Evolutionary conservation across 2,113 vertebrate species (phyloP).

Genomic region (Leptosomus discolor): DNA sequence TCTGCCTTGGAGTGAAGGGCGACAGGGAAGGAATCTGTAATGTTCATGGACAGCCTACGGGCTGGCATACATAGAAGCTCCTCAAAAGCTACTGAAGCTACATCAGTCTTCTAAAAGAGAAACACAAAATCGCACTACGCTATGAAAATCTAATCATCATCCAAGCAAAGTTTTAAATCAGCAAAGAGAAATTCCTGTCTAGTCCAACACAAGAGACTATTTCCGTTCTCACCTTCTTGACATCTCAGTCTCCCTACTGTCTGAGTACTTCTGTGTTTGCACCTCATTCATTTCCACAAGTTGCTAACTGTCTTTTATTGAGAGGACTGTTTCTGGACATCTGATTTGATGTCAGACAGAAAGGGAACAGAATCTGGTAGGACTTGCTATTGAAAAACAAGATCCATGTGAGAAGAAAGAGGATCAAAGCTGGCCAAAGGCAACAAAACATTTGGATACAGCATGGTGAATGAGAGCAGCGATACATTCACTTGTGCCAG

Average conservation of each 20-base stretch:
- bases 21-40: neutral
- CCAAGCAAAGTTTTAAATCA: neutral
- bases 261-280: neutral
- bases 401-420: neutral
- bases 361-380: accelerated
- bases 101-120: neutral
- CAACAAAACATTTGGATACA: neutral
- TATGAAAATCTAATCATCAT: neutral
- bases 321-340: neutral
- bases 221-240: neutral
- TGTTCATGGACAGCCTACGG: neutral
- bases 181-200: neutral
- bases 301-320: neutral
- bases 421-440: neutral
- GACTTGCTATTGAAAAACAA: neutral
- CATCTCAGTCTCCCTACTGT: neutral
- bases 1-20: accelerated
- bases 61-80: neutral
- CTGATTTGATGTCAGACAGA: neutral
- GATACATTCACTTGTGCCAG: neutral
- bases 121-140: neutral
- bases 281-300: neutral
- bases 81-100: neutral
- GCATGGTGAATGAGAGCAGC: neutral
- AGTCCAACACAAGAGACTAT: neutral